Percentiles rank a stretch among this genome's conserved stretches.
These are phyloP conservation scores for Lampris incognitus DNA, from an alignment of 2,113 vertebrate genomes.

Conservation along the genomic window DNA sequence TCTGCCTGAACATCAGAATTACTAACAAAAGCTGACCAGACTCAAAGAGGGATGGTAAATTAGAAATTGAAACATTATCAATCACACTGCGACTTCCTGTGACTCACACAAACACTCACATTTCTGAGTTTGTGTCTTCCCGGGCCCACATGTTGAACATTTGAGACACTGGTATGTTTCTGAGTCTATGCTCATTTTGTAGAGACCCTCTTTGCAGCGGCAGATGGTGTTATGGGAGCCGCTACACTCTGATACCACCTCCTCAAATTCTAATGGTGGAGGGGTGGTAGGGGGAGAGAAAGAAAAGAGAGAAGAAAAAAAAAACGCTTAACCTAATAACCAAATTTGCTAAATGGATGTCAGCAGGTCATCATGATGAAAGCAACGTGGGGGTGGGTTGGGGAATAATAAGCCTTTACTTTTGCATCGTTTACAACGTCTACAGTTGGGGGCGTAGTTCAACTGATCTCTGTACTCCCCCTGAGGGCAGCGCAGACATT, in stretches of 20 bases:
- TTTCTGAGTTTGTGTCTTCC: not conserved
- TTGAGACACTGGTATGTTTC: not conserved
- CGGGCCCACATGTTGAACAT: constrained; percentile 49
- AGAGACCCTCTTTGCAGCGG: constrained; percentile 58
- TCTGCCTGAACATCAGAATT: not conserved
- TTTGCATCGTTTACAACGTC: constrained; percentile 51
- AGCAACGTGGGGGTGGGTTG: not conserved
- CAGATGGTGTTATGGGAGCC: constrained; percentile 27
- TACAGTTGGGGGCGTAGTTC: constrained; percentile 52
- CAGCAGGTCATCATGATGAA: not conserved
- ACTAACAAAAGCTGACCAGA: not conserved
- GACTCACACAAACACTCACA: constrained; percentile 65
- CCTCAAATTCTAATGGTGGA: constrained; percentile 14
- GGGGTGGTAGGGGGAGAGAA: not conserved
- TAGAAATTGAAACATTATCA: not conserved
- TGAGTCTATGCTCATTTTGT: not conserved
- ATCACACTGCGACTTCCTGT: not conserved
- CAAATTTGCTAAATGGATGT: not conserved
- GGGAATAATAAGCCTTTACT: constrained; percentile 15
- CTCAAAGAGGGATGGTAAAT: not conserved
- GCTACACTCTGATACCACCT: not conserved
- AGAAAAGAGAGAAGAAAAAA: not conserved
- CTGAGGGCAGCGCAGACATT: constrained; percentile 27
- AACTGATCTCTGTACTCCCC: constrained; percentile 36
- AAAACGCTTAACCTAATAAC: not conserved